Evolutionary conservation across 1,140 invertebrate species (phyloP), one percentile per base, ranked within the genome.

Genomic region (Trichogramma pretiosum): DNA sequence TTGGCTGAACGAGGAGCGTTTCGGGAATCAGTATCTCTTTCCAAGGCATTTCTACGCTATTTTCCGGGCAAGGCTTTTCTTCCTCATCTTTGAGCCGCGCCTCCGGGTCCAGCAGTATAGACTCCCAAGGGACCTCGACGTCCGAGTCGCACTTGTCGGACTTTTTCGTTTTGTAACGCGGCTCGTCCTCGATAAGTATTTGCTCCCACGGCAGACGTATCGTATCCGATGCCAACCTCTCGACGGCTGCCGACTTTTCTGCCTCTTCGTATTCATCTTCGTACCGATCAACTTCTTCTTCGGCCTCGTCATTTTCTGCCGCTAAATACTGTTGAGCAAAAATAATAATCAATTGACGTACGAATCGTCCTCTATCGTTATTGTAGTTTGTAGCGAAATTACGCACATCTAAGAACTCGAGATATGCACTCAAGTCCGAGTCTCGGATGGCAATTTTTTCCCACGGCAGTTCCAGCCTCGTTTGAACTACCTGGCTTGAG

Each of bases 391-490:
- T n/a, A n/a, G n/a, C n/a, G n/a, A n/a, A n/a, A n/a, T n/a, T n/a
- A n/a, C n/a, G n/a, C n/a, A n/a, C n/a, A n/a, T n/a, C n/a, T n/a
- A n/a, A n/a, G n/a, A n/a, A n/a, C n/a, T n/a, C n/a, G n/a, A n/a
- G n/a, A n/a, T n/a, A n/a, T n/a, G n/a, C n/a, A n/a, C 18, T 16
- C 11, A 37, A 46, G 14, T 39, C 45, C 16, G 26, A 3, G 13
- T 13, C 3, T 5, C 53, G 57, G 26, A 65, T 51, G 0, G 51
- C 55, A 17, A 64, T 63, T 24, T 68, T 60, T 16, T 54, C 53
- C 65, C 63, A 67, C 1, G 65, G 64, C 35, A 68, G 37, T 49
- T 68, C 65, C 3, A 66, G n/a, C n/a, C n/a, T n/a, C 49, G 10
- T 59, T 61, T 5, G 57, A 63, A 40, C 56, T 55, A 24, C 62